Conservation (phyloP, 2,797 vertebrate genomes). For the Spea hammondii region DNA sequence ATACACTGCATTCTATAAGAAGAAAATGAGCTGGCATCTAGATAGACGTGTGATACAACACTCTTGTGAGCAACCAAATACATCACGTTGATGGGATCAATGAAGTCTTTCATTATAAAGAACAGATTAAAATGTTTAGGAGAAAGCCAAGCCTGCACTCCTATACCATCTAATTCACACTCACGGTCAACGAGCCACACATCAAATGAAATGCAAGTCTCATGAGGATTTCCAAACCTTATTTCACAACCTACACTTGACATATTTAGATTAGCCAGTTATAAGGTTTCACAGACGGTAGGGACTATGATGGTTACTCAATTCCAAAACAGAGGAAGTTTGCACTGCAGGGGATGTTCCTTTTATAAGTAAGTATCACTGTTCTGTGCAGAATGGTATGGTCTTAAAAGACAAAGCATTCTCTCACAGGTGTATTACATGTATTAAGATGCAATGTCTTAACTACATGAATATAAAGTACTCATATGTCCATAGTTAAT, state of each 20-base stretch:
- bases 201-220: slow-evolving; percentile 19
- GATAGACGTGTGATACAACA: not conserved
- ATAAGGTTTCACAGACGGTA: slow-evolving; percentile 14
- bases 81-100: not conserved
- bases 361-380: no score
- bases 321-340: no score
- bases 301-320: not conserved
- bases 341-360: not conserved
- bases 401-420: no score
- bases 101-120: not conserved
- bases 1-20: not conserved
- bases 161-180: not conserved
- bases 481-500: no score
- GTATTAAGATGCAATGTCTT: no score
- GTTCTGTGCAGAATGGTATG: no score
- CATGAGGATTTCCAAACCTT: not conserved
- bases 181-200: slow-evolving; percentile 1
- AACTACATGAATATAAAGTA: no score
- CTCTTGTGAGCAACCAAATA: slow-evolving; percentile 11
- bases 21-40: not conserved
- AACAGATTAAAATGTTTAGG: not conserved
- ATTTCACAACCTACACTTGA: slow-evolving; percentile 11
- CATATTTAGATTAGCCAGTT: slow-evolving; percentile 11
- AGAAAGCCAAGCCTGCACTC: not conserved
- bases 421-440: no score